Percentiles rank a stretch among this genome's conserved stretches.
These are phyloP conservation scores for Dryocosmus kuriphilus DNA, from an alignment of 2,888 invertebrate genomes.

Conservation along the genomic window DNA sequence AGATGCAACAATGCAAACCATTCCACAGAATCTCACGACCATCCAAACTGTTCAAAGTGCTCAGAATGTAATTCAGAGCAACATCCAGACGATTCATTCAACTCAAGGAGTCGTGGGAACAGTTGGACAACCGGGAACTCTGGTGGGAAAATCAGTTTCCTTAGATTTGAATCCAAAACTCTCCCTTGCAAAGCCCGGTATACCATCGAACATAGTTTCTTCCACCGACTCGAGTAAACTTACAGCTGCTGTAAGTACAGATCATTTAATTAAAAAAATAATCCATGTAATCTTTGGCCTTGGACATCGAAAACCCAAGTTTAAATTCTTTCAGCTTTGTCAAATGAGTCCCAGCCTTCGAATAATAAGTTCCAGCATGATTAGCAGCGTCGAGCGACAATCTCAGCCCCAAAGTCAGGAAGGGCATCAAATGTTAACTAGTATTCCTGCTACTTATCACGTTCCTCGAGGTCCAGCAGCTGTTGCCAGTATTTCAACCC, in stretches of 20 bases:
- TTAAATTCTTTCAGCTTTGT: slow-evolving; percentile 67
- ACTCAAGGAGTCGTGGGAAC: slow-evolving; percentile 65
- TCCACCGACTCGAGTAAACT: slow-evolving; percentile 72
- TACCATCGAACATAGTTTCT: slow-evolving; percentile 67
- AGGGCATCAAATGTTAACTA: slow-evolving; percentile 74
- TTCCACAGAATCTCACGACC: slow-evolving; percentile 71
- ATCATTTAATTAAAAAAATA: background rate
- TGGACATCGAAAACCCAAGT: background rate
- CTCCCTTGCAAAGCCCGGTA: slow-evolving; percentile 71
- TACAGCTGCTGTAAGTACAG: slow-evolving; percentile 63
- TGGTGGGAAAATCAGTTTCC: slow-evolving; percentile 73
- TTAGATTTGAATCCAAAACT: slow-evolving; percentile 73
- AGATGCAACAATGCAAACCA: slow-evolving; percentile 67
- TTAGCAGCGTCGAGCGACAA: slow-evolving; percentile 72
- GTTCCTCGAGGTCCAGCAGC: slow-evolving; percentile 84
- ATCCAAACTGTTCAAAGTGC: slow-evolving; percentile 68
- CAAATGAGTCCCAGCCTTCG: slow-evolving; percentile 73
- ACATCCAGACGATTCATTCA: slow-evolving; percentile 70
- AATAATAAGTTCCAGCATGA: slow-evolving; percentile 73
- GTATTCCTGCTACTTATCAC: slow-evolving; percentile 76
- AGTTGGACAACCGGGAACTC: slow-evolving; percentile 65
- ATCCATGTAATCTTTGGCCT: background rate
- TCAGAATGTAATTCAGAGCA: slow-evolving; percentile 70
- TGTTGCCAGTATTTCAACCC: slow-evolving; percentile 86
- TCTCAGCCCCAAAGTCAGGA: slow-evolving; percentile 66